Conservation (phyloP, 2,113 vertebrate species). For the Microtus ochrogaster region DNA sequence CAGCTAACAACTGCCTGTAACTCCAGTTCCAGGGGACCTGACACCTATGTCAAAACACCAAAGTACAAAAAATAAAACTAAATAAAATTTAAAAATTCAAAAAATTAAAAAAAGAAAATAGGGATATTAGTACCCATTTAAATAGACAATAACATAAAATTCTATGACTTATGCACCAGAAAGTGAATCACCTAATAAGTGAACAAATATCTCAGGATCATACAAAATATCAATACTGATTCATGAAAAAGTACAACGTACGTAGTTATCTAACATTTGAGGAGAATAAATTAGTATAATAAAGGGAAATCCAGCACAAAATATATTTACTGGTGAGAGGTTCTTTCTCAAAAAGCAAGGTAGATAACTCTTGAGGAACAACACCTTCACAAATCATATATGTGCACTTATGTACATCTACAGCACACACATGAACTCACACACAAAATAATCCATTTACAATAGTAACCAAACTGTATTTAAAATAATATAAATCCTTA, state of each 20-base stretch:
- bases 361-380: not conserved
- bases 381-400: not conserved
- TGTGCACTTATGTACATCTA: not conserved
- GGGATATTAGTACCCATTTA: not conserved
- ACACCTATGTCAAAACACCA: no score
- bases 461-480: not conserved
- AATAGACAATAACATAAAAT: not conserved
- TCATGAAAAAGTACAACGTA: not conserved
- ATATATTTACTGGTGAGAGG: not conserved
- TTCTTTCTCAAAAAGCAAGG: not conserved
- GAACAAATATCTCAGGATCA: not conserved
- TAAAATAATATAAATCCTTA: not conserved
- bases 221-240: not conserved
- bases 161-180: not conserved
- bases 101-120: not conserved
- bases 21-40: no score
- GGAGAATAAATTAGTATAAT: not conserved
- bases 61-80: no score
- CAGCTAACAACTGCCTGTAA: no score
- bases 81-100: no score
- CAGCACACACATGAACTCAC: not conserved
- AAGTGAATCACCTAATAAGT: slow-evolving; percentile 3
- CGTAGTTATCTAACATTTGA: not conserved
- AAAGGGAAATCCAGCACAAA: not conserved
- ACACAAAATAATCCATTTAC: not conserved